Base-by-base conservation (phyloP, 2,888 invertebrate genomes). In the Lasioglossum zephyrum region DNA sequence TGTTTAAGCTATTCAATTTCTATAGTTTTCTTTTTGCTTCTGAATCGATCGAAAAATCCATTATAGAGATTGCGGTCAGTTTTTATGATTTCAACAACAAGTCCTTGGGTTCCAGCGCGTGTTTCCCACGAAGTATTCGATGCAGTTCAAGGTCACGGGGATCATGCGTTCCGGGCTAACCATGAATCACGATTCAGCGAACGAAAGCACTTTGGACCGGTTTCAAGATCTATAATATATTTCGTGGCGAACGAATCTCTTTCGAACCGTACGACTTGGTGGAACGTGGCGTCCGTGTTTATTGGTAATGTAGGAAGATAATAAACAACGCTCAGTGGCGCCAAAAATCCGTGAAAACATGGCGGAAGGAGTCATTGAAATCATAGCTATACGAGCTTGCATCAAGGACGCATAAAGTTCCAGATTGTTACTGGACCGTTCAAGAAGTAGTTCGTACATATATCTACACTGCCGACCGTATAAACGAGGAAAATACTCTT, bases 101-200 rank as follows among this genome's bases (percentile, higher is more conserved):
- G 9, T 11, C 77, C 76, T 79, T 69, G 47, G 76, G 63, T 57
- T 66, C 70, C 78, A 73, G 63, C 39, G 69, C 76, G 57, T 60
- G 66, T 44, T 60, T 88, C 39, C 26, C 36, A 63, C 36, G 41
- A 77, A 72, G 47, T 22, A 53, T 77, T 22, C 39, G 53, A 63
- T 22, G 47, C 63, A 73, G 36, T 18, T 53, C 89, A 89, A 90
- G 88, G 88, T 86, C 84, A 57, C 44, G 39, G 73, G 79, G 53
- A 81, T 78, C 47, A 66, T 77, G 80, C 57, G 63, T 81, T 81
- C 69, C 13, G 72, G 41, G 79, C 41, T 77, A 85, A 75, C 77
- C 75, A 69, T 88, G 86, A 86, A 87, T 90, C 84, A 88, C 75
- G 87, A 87, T 88, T 90, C 88, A 83, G 80, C 87, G 70, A 85